Evolutionary conservation across 2,888 invertebrate species (phyloP), one percentile per base, ranked within the genome.

Genomic region (Ecliptopera silaceata): DNA sequence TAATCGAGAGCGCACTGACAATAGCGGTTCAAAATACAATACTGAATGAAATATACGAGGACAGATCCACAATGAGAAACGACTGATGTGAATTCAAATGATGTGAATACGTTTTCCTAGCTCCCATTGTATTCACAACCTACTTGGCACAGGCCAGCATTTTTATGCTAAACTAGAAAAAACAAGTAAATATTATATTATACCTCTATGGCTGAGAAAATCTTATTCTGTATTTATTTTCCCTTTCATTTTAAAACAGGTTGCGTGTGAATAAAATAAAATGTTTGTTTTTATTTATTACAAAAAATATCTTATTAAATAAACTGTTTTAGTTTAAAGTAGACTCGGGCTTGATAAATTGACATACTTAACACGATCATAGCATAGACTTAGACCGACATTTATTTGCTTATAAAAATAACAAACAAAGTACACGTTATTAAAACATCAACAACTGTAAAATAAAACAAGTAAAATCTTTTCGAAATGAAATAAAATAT

Each of bases 91-190:
- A 69, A 80, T 80, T 73, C 73, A 80, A 80, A 84, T 77, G 73
- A 75, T 69, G 68, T 68, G 69, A 68, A 59, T 65, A 60, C 65
- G 67, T 64, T 65, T 63, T 70, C 74, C 72, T 72, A 77, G 68
- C 60, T 61, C 45, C 56, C 66, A 69, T 79, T 79, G 74, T 77
- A 61, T 70, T 71, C 69, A 65, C 77, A 85, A 82, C 85, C 86
- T 78, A 86, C 81, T 86, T 86, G 86, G 86, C 54, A 55, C 82
- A 77, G 68, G 68, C 67, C 70, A 72, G 69, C 63, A 65, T 55
- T 65, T 75, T 74, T 79, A 84, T 82, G 78, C 70, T 75, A 80
- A 82, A 70, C 69, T 69, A 63, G 55, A 69, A 73, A 71, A 77
- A 77, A 76, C 74, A 71, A 73, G 39, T 48, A 22, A n/a, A 56